Evolutionary conservation across 1,140 invertebrate genomes (phyloP), one percentile per base, ranked within the genome.

Genomic region (Polypedilum vanderplanki): DNA sequence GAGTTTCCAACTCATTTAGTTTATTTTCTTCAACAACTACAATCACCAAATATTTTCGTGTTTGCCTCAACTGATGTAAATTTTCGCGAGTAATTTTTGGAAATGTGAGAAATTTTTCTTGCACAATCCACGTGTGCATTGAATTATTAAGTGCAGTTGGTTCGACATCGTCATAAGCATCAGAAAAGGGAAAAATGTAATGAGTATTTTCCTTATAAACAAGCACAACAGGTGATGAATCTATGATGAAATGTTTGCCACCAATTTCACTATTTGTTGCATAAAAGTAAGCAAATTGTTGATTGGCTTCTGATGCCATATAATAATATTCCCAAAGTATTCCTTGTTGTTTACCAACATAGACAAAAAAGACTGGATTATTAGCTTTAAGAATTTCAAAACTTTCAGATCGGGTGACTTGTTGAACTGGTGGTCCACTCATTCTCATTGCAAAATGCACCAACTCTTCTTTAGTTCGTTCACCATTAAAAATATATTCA

Each of bases 391-490:
- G 85, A 78, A 88, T 88, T 73, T 90, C 87, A 76, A 96, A 87
- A 79, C 92, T 94, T 77, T 93, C 89, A 17, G 88, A 84, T 81
- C 88, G 89, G 18, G 89, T 90, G 17, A 97, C 86, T 78, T 89
- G 86, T 79, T 94, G 90, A 1, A 98, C 90, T 4, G 93, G 88
- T 15, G 95, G 94, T 65, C 95, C 94, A 76, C 90, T 89, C 86
- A 98, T 92, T 80, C 96, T 87, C 75, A 91, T 82, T 9, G 94
- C 95, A 89, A 98, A 99, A 79, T 96, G 93, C 0, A 98, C 88
- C 77, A 99, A 93, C 77, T 97, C 94, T 77, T 98, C 93, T 79
- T 92, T 92, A 22, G 89, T 89, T 79, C 97, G 87, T 78, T 99
- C 98, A 4, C 97, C 97, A 79, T 88, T 86, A 81, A 95, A 98